phyloP scores from a whole-genome alignment of 2,113 vertebrate genomes.

The Rhegmatorhina hoffmannsi region DNA sequence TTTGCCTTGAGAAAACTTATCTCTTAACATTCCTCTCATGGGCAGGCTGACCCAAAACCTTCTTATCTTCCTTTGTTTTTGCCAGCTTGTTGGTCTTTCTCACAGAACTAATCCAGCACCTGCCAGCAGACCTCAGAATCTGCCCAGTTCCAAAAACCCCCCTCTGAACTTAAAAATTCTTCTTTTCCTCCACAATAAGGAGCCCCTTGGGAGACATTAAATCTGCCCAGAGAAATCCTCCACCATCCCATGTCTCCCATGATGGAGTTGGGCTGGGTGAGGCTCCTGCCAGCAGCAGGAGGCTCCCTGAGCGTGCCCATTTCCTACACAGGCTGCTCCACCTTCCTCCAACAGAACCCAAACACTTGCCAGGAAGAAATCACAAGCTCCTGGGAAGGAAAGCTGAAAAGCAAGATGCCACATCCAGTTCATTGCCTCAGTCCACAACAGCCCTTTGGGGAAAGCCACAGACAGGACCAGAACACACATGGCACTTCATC shows the following conservation, averaged over 20 bases:
- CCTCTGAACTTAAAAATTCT: no score
- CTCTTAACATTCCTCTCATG: no score
- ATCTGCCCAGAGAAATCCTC: not conserved
- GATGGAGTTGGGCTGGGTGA: not conserved
- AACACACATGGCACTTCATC: not conserved
- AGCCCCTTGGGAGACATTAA: not conserved
- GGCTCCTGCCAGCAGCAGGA: not conserved
- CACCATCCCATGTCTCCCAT: fast-evolving
- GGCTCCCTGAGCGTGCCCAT: not conserved
- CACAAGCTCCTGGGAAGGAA: not conserved
- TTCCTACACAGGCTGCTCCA: not conserved
- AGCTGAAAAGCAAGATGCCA: not conserved
- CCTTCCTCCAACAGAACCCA: not conserved
- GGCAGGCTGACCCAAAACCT: no score
- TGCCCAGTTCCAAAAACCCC: no score
- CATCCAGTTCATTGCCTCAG: not conserved
- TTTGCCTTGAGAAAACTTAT: no score
- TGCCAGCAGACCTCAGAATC: no score
- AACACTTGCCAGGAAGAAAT: not conserved
- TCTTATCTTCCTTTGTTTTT: no score
- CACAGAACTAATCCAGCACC: no score
- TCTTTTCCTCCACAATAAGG: no score
- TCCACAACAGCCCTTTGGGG: not conserved
- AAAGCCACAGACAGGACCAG: not conserved
- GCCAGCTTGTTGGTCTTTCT: no score